These are phyloP conservation scores for Lordiphosa mommai DNA, from an alignment of 1,140 invertebrate genomes.

Conservation along the genomic window DNA sequence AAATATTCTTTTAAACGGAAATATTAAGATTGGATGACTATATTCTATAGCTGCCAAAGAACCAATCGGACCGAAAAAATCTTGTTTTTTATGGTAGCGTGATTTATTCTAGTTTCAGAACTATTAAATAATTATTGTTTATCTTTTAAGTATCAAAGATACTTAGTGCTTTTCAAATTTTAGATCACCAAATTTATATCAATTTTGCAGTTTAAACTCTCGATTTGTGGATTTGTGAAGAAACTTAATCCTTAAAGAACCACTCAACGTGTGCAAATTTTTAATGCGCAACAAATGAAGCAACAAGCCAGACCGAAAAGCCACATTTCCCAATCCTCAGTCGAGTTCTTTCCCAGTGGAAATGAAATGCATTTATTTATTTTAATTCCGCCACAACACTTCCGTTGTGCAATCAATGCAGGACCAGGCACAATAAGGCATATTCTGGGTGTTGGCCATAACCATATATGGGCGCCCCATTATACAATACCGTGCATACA, in stretches of 20 bases:
- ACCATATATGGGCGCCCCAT: conserved; percentile 31
- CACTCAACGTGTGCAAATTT: no score
- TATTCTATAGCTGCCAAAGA: no score
- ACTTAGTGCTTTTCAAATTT: no score
- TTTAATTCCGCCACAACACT: conserved; percentile 78
- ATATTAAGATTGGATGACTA: no score
- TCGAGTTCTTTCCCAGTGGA: conserved; percentile 36
- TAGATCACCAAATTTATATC: no score
- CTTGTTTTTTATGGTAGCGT: no score
- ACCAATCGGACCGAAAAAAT: no score
- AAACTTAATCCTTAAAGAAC: no score
- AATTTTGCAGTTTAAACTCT: not conserved
- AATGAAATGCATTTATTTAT: conserved; percentile 77
- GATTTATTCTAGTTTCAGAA: no score
- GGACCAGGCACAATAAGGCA: conserved; percentile 61
- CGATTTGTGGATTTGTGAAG: not conserved
- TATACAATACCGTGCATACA: conserved; percentile 7
- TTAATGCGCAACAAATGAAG: conserved; percentile 66
- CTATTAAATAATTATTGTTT: no score
- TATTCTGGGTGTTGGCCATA: conserved; percentile 17
- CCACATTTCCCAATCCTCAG: conserved; percentile 4
- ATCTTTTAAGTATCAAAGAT: no score
- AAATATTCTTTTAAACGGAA: no score
- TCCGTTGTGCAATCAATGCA: conserved; percentile 75
- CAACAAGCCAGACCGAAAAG: conserved; percentile 41